Evolutionary conservation across 1,140 invertebrate genomes (phyloP).

Genomic region (Adoxophyes honmai): DNA sequence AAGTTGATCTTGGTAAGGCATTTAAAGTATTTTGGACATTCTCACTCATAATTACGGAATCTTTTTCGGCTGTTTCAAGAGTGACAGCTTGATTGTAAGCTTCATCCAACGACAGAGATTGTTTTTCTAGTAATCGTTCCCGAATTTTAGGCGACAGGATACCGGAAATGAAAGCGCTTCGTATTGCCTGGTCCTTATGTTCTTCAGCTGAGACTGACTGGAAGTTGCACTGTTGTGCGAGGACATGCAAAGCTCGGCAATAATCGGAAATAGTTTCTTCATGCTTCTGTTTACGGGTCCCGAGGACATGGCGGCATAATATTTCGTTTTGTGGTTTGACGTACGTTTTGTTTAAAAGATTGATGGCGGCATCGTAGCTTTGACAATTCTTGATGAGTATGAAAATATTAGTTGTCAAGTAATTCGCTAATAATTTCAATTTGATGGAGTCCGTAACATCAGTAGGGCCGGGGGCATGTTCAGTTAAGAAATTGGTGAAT

Average conservation of each 20-base stretch:
- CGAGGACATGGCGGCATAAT: slow-evolving; percentile 18
- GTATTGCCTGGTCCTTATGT: slow-evolving; percentile 16
- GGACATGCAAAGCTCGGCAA: slow-evolving; percentile 17
- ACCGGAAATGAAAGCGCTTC: slow-evolving; percentile 25
- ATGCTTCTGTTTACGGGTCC: slow-evolving; percentile 22
- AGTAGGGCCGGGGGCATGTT: too few species aligned
- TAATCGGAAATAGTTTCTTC: slow-evolving; percentile 23
- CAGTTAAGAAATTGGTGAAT: too few species aligned
- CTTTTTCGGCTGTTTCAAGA: slow-evolving; percentile 25
- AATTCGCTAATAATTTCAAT: too few species aligned
- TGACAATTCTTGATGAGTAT: too few species aligned
- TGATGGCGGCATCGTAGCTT: too few species aligned
- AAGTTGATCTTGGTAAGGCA: too few species aligned
- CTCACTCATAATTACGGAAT: background rate
- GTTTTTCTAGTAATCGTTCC: slow-evolving; percentile 22
- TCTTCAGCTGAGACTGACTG: slow-evolving; percentile 19
- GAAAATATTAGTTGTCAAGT: too few species aligned
- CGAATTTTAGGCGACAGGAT: slow-evolving; percentile 20
- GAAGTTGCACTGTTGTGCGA: slow-evolving; percentile 24
- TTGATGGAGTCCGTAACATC: too few species aligned
- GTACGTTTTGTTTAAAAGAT: too few species aligned
- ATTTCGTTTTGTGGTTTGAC: slow-evolving; percentile 25
- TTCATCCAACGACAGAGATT: slow-evolving; percentile 18
- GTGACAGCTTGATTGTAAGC: slow-evolving; percentile 20
- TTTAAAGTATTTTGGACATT: background rate